Evolutionary conservation across 2,113 vertebrate genomes (phyloP).

Genomic region (Archocentrus centrarchus): DNA sequence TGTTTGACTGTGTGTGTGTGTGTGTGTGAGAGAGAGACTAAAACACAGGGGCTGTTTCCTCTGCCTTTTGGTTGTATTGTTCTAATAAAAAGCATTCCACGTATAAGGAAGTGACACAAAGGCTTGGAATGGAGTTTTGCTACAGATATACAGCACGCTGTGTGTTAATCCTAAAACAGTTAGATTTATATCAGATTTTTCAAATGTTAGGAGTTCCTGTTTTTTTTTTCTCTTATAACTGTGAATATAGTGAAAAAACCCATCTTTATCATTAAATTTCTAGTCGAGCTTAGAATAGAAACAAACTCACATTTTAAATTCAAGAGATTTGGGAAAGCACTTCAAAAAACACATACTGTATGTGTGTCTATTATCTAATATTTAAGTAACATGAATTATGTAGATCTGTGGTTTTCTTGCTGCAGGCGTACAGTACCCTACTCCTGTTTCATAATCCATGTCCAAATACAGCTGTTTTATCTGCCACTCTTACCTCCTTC

Average conservation of each 20-base stretch:
- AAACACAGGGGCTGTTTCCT: conserved; percentile 66
- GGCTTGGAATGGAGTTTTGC: conserved; percentile 26
- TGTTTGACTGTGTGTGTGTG: conserved; percentile 33
- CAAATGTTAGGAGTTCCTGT: background rate
- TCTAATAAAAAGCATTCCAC: conserved; percentile 42
- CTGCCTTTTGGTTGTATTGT: conserved; percentile 55
- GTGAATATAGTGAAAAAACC: background rate
- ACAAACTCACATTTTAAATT: conserved; percentile 8
- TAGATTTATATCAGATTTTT: background rate
- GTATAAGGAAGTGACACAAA: conserved; percentile 56
- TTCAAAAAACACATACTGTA: background rate
- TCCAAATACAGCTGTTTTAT: conserved; percentile 25
- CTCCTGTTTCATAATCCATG: background rate
- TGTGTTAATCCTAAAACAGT: background rate
- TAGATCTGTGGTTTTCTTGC: conserved; percentile 6
- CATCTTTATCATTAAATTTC: background rate
- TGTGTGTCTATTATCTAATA: conserved; percentile 9
- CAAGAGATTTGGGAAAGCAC: background rate
- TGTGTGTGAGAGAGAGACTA: conserved; percentile 20
- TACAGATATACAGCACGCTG: background rate
- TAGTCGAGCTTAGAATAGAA: background rate
- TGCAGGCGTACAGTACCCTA: background rate
- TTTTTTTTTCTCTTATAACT: background rate
- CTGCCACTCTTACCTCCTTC: conserved; percentile 25
- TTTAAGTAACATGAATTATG: conserved; percentile 4